phyloP scores from a whole-genome alignment of 2,113 vertebrate species.

The Carettochelys insculpta region DNA sequence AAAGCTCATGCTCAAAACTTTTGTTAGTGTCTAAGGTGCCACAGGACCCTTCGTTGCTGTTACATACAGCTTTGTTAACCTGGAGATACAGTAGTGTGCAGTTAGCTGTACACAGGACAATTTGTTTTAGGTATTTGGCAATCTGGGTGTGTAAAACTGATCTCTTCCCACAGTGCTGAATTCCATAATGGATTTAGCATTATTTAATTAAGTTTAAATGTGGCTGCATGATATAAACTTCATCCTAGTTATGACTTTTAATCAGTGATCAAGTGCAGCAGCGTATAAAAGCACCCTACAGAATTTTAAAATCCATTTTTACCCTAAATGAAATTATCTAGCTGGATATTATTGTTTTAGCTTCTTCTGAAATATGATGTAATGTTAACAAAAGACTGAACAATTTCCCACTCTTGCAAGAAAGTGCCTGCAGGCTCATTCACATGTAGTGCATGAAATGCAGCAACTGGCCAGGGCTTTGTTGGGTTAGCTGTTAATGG shows the following conservation, averaged over 20 bases:
- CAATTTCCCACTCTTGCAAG: neutral
- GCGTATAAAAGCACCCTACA: neutral
- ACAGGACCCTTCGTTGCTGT: too few species aligned
- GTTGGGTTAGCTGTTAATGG: neutral
- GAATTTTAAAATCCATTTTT: neutral
- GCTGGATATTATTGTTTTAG: neutral
- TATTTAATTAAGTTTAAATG: slow-evolving; percentile 61
- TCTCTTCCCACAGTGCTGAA: neutral
- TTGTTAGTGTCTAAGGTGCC: too few species aligned
- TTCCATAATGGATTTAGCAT: slow-evolving; percentile 30
- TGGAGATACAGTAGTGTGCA: slow-evolving; percentile 10
- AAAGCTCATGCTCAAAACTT: too few species aligned
- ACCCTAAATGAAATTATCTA: neutral
- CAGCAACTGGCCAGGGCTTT: neutral
- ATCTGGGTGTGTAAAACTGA: neutral
- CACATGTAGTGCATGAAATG: neutral
- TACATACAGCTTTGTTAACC: too few species aligned
- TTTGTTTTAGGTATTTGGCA: slow-evolving; percentile 53
- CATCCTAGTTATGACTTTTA: slow-evolving; percentile 8
- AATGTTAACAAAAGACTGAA: neutral
- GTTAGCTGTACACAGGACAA: slow-evolving; percentile 33
- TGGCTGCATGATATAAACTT: slow-evolving; percentile 29
- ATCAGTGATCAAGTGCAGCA: neutral
- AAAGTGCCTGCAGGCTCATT: fast-evolving
- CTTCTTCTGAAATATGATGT: neutral